Evolutionary conservation across 1,140 invertebrate genomes (phyloP).

Genomic region (Dreissena rostriformis): DNA sequence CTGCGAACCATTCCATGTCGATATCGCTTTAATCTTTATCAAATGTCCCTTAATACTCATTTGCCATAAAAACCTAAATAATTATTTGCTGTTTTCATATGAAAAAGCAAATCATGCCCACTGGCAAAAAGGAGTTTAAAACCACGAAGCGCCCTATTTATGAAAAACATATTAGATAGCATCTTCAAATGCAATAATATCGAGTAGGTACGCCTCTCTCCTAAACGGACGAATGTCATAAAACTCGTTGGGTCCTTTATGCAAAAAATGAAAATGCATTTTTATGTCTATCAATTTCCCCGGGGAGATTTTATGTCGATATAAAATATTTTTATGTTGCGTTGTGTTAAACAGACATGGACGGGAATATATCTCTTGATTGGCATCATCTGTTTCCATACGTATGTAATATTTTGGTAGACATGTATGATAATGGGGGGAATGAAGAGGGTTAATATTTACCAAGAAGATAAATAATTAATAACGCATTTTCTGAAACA

Average conservation of each 20-base stretch:
- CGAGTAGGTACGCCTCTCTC: constrained; percentile 23
- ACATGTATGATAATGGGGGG: background rate
- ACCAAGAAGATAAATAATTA: background rate
- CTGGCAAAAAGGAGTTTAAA: background rate
- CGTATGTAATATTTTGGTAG: background rate
- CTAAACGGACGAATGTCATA: constrained; percentile 37
- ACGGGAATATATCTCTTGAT: background rate
- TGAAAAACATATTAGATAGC: constrained; percentile 43
- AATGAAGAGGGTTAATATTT: background rate
- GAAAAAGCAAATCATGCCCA: background rate
- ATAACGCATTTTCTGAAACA: background rate
- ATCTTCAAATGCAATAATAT: constrained; percentile 37
- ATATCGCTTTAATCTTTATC: constrained; percentile 1
- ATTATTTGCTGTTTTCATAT: background rate
- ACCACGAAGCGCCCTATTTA: background rate
- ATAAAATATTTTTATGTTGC: constrained; percentile 41
- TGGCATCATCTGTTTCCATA: too few species aligned
- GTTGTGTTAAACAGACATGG: constrained; percentile 7
- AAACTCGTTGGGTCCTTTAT: constrained; percentile 44
- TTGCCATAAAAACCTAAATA: background rate
- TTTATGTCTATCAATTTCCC: constrained; percentile 51
- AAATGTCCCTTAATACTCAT: background rate
- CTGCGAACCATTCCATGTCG: background rate
- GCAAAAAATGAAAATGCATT: constrained; percentile 37
- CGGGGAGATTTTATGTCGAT: constrained; percentile 32